Conservation (phyloP, 2,797 vertebrate species). For the Rhyacichthys aspro region DNA sequence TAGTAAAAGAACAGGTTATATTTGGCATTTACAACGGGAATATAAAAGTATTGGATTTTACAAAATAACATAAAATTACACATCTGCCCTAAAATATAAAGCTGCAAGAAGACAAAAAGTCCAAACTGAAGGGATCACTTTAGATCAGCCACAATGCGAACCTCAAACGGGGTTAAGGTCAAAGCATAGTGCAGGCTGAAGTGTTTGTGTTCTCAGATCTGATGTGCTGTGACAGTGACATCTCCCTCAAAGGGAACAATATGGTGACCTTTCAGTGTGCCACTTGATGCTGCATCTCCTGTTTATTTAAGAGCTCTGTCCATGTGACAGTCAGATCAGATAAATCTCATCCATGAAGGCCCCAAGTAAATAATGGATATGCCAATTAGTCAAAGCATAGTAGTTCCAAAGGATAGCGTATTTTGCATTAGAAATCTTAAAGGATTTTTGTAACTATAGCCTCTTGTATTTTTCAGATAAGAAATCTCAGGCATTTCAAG, state of each 20-base stretch:
- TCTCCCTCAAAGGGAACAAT: constrained; percentile 66
- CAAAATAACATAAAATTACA: too few relatives aligned
- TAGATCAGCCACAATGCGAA: background rate
- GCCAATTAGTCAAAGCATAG: background rate
- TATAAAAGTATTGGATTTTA: too few relatives aligned
- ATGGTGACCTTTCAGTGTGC: constrained; percentile 67
- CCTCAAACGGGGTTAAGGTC: constrained; percentile 29
- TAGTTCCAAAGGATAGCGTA: background rate
- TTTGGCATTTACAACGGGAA: too few relatives aligned
- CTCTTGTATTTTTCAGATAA: too few relatives aligned
- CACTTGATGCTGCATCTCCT: constrained; percentile 51
- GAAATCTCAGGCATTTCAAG: too few relatives aligned
- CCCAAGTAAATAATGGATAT: constrained; percentile 13
- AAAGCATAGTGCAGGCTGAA: constrained; percentile 27
- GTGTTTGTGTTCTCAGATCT: constrained; percentile 47
- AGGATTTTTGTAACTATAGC: too few relatives aligned
- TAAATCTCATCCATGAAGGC: constrained; percentile 30
- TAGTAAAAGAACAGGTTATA: too few relatives aligned
- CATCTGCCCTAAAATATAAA: too few relatives aligned
- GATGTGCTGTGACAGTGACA: constrained; percentile 64
- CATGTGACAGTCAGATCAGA: constrained; percentile 58
- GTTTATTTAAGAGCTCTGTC: constrained; percentile 48
- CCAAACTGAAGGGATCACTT: background rate
- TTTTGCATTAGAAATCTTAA: too few relatives aligned
- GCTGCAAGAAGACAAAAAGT: too few relatives aligned